phyloP scores from a whole-genome alignment of 2,888 invertebrate genomes.

The Leptura quadrifasciata region DNA sequence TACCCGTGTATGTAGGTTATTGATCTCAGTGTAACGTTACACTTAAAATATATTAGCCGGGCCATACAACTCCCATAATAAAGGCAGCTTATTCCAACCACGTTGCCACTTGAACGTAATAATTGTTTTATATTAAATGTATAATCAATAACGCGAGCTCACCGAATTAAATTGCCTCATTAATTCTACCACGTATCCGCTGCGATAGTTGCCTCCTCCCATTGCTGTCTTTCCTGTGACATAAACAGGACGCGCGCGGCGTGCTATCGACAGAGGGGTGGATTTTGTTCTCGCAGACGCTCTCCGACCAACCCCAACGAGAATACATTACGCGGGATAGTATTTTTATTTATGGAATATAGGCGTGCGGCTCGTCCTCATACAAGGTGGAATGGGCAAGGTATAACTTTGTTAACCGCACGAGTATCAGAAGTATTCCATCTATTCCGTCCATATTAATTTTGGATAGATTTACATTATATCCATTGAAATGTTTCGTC shows the following conservation, averaged over 20 bases:
- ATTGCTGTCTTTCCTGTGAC: background rate
- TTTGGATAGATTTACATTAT: no score
- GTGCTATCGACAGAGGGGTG: background rate
- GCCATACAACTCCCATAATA: background rate
- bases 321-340: background rate
- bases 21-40: background rate
- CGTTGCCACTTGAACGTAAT: constrained; percentile 3
- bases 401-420: no score
- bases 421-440: no score
- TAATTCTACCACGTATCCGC: background rate
- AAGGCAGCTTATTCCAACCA: background rate
- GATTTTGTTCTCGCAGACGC: background rate
- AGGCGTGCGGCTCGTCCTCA: no score
- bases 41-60: background rate
- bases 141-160: background rate
- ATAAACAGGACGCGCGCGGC: background rate
- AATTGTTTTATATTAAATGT: constrained; percentile 3
- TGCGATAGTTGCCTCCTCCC: background rate
- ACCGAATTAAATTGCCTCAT: constrained; percentile 1
- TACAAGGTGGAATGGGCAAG: no score
- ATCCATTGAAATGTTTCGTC: no score
- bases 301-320: background rate
- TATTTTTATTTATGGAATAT: background rate
- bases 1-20: background rate
- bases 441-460: no score